Evolutionary conservation across 1,140 invertebrate genomes (phyloP).

Genomic region (Calliphora vicina): DNA sequence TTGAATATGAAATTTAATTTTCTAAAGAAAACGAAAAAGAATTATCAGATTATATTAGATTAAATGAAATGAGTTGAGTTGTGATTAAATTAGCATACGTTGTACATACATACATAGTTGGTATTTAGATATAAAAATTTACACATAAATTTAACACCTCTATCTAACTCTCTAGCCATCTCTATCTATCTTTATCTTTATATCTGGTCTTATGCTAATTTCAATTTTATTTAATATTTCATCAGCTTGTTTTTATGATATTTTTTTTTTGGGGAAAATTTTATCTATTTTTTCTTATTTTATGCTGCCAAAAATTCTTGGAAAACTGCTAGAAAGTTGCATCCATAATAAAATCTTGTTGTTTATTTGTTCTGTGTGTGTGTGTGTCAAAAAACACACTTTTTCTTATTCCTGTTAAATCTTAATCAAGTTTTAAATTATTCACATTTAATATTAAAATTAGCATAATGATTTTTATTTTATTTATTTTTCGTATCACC

Average conservation of each 20-base stretch:
- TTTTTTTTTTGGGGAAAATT: background rate
- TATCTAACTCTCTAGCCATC: background rate
- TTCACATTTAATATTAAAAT: conserved; percentile 17
- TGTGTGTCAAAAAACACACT: background rate
- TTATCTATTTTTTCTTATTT: background rate
- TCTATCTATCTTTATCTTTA: no score
- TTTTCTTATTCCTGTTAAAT: background rate
- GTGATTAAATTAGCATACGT: conserved; percentile 3
- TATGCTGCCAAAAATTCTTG: background rate
- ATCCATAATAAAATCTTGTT: background rate
- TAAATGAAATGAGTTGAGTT: background rate
- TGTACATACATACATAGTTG: no score
- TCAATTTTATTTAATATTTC: background rate
- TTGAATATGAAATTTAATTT: conserved; percentile 11
- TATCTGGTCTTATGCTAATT: background rate
- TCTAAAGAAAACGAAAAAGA: background rate
- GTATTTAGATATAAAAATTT: background rate
- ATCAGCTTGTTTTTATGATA: background rate
- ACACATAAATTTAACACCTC: conserved; percentile 7
- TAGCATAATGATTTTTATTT: background rate
- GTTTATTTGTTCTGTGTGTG: background rate
- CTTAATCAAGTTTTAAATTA: conserved; percentile 17
- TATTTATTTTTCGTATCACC: background rate
- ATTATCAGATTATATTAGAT: background rate
- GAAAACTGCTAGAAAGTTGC: background rate